Conservation (phyloP, 2,797 vertebrate species). For the Pseudocheirus occidentalis region DNA sequence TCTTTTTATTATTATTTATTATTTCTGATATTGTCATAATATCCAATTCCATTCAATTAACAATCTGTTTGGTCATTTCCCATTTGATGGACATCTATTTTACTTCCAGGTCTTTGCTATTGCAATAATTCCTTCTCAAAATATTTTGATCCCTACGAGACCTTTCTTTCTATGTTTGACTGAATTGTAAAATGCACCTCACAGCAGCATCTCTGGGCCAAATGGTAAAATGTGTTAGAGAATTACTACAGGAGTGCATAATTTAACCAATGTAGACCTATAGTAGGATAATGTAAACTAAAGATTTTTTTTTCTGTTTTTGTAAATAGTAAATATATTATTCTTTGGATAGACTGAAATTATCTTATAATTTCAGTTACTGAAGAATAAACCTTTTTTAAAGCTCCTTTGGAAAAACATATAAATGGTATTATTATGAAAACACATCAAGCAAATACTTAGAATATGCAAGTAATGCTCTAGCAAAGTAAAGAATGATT, state of each 20-base stretch:
- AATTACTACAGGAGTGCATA: not conserved
- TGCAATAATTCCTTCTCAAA: not conserved
- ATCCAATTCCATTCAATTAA: not conserved
- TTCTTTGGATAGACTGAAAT: not conserved
- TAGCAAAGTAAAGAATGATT: not conserved
- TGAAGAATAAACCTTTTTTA: conserved; percentile 4
- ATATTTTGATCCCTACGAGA: not conserved
- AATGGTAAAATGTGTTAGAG: not conserved
- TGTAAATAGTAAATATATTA: not conserved
- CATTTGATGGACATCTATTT: not conserved
- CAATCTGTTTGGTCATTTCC: not conserved
- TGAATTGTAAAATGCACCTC: not conserved
- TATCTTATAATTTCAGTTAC: not conserved
- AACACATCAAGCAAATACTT: conserved; percentile 28
- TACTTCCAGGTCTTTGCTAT: not conserved
- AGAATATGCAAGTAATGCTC: not conserved
- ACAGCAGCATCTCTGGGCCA: not conserved
- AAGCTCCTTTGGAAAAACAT: not conserved
- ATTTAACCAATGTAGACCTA: not conserved
- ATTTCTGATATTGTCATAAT: not conserved
- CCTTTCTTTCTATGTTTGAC: not conserved
- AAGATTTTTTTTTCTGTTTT: not conserved
- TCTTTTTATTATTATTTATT: not conserved
- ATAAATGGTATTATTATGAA: conserved; percentile 20
- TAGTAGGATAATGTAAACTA: not conserved